Base-by-base conservation (phyloP, 2,113 vertebrate genomes). In the Clarias magur region DNA sequence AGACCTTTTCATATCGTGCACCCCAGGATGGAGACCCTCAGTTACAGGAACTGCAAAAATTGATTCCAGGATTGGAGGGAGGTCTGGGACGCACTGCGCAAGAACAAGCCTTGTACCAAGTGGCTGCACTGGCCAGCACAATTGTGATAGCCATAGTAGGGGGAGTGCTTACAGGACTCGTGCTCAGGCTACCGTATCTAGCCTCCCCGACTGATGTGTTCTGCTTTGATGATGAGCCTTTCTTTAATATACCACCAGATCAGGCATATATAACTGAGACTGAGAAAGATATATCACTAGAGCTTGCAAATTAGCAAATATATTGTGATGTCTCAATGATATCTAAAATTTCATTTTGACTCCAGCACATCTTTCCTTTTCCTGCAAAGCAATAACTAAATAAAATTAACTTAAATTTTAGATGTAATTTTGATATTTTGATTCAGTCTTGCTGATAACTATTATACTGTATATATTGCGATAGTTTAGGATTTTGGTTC, bases 171-270 rank as follows among this genome's bases (percentile, higher is more conserved):
- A 93, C 95, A 0, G 96, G 96, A 0, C 15, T 93, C 0, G 5
- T 87, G 3, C 89, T 97, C 80, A 96, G 91, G 60, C 72, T 96
- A 76, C 95, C 95, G 9, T 93, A 91, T 89, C 91, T 97, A 5
- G 91, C 92, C 1, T 92, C 57, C 5, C 96, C 94, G 0, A 88
- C 93, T 0, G 91, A 96, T 85, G 88, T 84, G 4, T 85, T 91
- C 65, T 96, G 96, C 90, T 97, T 96, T n/a, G 95, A 97, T 0
- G 96, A 97, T 59, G 85, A 91, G 0, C 82, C 93, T 23, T 96
- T 95, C 91, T 96, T 97, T 86, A 91, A 94, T 19, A 87, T 95
- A 78, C 95, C 94, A 13, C 88, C 75, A 1, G 91, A 95, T 88
- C 93, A 93, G 60, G 85, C 91, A n/a, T 88, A 82, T 65, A 89